Percentiles rank a stretch among this genome's conserved stretches.
These are phyloP conservation scores for Cyprinodon diabolis DNA, from an alignment of 2,797 vertebrate species.

Conservation along the genomic window DNA sequence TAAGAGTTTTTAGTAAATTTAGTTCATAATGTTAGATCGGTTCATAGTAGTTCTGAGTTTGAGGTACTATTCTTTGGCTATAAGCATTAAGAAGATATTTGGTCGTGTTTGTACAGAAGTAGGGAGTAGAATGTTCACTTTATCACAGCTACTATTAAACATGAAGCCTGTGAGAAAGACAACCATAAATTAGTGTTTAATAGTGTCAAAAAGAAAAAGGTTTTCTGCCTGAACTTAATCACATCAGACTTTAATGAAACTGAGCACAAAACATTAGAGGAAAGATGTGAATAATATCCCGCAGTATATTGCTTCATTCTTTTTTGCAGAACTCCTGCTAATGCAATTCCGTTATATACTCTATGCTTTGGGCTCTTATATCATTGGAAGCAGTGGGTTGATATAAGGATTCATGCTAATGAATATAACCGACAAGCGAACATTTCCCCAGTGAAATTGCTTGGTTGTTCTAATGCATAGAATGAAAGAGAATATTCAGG, in stretches of 20 bases:
- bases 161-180: background rate
- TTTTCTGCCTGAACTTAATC: background rate
- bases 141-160: background rate
- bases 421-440: background rate
- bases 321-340: background rate
- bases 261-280: background rate
- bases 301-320: background rate
- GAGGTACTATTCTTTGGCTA: background rate
- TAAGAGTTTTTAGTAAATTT: background rate
- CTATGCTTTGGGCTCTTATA: background rate
- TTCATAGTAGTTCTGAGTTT: background rate
- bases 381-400: background rate
- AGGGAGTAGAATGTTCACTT: background rate
- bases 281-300: background rate
- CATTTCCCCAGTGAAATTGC: background rate
- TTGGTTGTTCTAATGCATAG: background rate
- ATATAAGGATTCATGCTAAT: conserved; percentile 2
- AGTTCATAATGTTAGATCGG: background rate
- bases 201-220: background rate
- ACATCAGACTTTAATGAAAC: background rate
- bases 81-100: background rate
- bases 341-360: background rate
- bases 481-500: conserved; percentile 9
- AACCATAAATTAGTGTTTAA: background rate
- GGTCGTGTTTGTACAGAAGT: background rate